These are phyloP conservation scores for Palythoa caribaeorum DNA, from an alignment of 92 coral and sea anemone genomes.

Conservation along the genomic window DNA sequence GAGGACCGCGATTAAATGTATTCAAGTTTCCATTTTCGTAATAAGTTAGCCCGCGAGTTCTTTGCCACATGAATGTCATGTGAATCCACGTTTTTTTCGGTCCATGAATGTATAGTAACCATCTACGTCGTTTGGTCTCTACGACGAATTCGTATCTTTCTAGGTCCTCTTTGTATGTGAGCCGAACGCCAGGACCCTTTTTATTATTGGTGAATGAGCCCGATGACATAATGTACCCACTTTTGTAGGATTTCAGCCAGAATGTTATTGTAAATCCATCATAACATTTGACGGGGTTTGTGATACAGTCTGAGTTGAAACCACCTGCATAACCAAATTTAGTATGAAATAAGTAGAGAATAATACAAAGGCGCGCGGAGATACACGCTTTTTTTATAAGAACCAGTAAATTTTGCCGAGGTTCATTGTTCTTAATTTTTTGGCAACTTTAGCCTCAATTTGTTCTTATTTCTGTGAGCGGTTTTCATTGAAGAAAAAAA, in stretches of 20 bases:
- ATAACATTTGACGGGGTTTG: slow-evolving; percentile 81
- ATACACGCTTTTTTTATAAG: too few species aligned
- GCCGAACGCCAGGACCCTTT: slow-evolving; percentile 95
- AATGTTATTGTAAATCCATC: slow-evolving; percentile 90
- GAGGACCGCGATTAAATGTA: slow-evolving; percentile 62
- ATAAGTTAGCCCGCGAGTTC: slow-evolving; percentile 64
- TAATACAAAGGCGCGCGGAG: neutral
- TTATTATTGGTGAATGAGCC: slow-evolving; percentile 91
- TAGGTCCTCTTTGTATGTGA: slow-evolving; percentile 68
- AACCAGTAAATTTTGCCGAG: too few species aligned
- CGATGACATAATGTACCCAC: slow-evolving; percentile 89
- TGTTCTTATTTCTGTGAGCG: too few species aligned
- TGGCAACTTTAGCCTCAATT: too few species aligned
- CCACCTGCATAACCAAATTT: slow-evolving; percentile 71
- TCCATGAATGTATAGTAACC: slow-evolving; percentile 79
- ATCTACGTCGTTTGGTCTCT: slow-evolving; percentile 73
- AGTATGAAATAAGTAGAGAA: neutral
- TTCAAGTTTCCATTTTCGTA: slow-evolving; percentile 85
- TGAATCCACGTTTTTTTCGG: slow-evolving; percentile 82
- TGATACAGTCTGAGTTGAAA: slow-evolving; percentile 91
- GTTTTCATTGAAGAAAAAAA: too few species aligned
- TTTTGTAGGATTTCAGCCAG: slow-evolving; percentile 87
- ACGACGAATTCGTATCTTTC: slow-evolving; percentile 77
- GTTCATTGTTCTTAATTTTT: too few species aligned
- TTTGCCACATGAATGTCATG: slow-evolving; percentile 88